A percentile compares a stretch with the other conserved stretches of the same genome.
Evolutionary conservation across 2,888 invertebrate genomes (phyloP).

Genomic region (Gastrophysa polygoni): DNA sequence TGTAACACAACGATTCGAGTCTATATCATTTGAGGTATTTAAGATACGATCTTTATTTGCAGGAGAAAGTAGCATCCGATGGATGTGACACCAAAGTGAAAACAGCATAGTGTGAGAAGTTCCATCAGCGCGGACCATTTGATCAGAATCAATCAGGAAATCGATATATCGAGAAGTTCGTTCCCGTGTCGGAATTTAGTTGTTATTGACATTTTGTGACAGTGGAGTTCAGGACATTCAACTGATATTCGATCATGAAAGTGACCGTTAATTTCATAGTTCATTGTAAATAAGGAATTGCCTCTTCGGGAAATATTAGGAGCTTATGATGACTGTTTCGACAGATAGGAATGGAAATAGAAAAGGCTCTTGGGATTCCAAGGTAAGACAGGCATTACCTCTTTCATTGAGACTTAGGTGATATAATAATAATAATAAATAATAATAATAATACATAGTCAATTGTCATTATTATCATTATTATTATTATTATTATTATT

Average conservation of each 20-base stretch:
- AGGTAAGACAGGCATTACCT: too few species aligned
- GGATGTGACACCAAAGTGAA: slow-evolving; percentile 19
- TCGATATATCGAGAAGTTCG: background rate
- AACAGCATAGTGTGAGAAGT: slow-evolving; percentile 21
- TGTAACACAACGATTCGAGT: background rate
- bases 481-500: too few species aligned
- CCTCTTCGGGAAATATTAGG: slow-evolving; percentile 17
- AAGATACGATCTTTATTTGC: slow-evolving; percentile 22
- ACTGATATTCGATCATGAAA: too few species aligned
- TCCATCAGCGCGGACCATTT: background rate
- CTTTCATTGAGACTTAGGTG: too few species aligned
- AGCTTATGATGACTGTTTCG: slow-evolving; percentile 56
- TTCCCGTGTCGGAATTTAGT: too few species aligned
- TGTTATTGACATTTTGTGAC: too few species aligned
- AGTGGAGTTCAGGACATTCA: too few species aligned
- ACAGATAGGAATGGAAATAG: slow-evolving; percentile 60
- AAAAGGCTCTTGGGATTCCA: slow-evolving; percentile 63
- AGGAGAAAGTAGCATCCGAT: slow-evolving; percentile 26
- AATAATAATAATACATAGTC: too few species aligned
- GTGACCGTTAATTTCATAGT: slow-evolving; percentile 11
- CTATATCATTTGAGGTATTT: slow-evolving; percentile 1
- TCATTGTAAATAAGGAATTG: slow-evolving; percentile 2
- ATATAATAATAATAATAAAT: too few species aligned
- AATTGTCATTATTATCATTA: too few species aligned
- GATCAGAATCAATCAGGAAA: background rate